phyloP scores from a whole-genome alignment of 2,797 vertebrate genomes.

The Myotis planiceps region DNA sequence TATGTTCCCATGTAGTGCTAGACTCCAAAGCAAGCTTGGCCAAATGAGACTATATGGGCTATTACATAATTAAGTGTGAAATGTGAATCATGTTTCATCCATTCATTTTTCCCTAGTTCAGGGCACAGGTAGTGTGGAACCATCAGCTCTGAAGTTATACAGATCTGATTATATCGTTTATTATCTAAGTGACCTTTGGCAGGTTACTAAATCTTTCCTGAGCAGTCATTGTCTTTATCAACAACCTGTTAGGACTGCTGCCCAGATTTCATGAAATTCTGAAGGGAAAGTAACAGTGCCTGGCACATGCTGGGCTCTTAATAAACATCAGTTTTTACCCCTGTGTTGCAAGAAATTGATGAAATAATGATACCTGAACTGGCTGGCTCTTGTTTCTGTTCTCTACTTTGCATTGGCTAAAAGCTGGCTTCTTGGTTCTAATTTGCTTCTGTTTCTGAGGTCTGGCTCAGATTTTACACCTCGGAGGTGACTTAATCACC shows the following conservation, averaged over 20 bases:
- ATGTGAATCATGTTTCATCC: neutral
- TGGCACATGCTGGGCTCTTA: neutral
- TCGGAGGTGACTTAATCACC: conserved; percentile 61
- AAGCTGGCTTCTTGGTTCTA: neutral
- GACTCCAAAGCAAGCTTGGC: neutral
- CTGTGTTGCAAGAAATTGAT: conserved; percentile 35
- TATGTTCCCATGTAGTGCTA: neutral
- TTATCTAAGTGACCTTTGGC: conserved; percentile 48
- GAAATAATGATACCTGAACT: neutral
- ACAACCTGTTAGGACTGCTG: neutral
- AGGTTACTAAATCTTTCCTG: conserved; percentile 51
- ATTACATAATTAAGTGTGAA: neutral
- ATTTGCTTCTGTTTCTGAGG: conserved; percentile 62
- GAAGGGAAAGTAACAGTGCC: neutral
- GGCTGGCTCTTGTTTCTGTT: neutral
- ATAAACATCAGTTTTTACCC: neutral
- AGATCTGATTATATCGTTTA: conserved; percentile 40
- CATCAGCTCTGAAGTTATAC: conserved; percentile 15
- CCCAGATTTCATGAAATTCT: neutral
- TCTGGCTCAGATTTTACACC: conserved; percentile 36
- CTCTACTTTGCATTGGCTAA: neutral
- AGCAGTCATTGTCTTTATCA: conserved; percentile 32
- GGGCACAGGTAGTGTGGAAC: neutral
- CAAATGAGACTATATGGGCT: neutral
- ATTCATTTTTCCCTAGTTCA: neutral